Percentiles rank a stretch among this genome's conserved stretches.
Evolutionary conservation across 1,140 invertebrate genomes (phyloP).

Genomic region (Drosophila insularis): DNA sequence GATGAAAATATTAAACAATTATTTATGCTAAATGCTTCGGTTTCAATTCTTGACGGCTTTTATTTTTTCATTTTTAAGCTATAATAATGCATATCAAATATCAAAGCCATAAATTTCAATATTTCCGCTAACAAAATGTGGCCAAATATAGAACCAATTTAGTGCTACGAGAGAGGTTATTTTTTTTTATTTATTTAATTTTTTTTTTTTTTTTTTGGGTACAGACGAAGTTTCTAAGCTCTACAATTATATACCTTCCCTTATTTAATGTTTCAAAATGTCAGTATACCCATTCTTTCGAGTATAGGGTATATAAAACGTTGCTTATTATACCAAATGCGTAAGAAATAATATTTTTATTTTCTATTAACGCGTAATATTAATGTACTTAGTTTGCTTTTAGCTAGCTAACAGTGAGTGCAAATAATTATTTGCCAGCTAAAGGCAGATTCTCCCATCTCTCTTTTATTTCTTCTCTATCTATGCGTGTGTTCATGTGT

Average conservation of each 20-base stretch:
- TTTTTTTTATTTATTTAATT: too few relatives aligned
- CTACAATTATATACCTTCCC: too few relatives aligned
- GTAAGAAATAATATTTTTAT: slow-evolving; percentile 60
- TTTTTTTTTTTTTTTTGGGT: too few relatives aligned
- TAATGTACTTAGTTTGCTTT: slow-evolving; percentile 26
- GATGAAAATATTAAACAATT: slow-evolving; percentile 48
- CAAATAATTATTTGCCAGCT: slow-evolving; percentile 49
- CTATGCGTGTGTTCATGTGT: slow-evolving; percentile 5
- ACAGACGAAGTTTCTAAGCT: neutral
- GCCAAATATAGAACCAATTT: neutral
- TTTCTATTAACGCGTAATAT: slow-evolving; percentile 61
- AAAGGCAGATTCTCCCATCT: neutral
- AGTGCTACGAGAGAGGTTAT: neutral
- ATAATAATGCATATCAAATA: slow-evolving; percentile 21
- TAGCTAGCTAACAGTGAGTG: slow-evolving; percentile 46
- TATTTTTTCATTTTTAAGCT: neutral
- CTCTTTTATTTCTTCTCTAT: neutral
- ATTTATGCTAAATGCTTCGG: slow-evolving; percentile 65
- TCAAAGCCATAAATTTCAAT: slow-evolving; percentile 32
- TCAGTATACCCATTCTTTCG: neutral
- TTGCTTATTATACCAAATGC: slow-evolving; percentile 39
- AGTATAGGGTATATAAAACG: slow-evolving; percentile 2
- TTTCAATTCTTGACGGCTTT: slow-evolving; percentile 35
- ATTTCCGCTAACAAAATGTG: slow-evolving; percentile 34
- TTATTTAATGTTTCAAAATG: too few relatives aligned